These are phyloP conservation scores for Lycocerus yunnanus DNA, from an alignment of 2,888 invertebrate species.

Conservation along the genomic window DNA sequence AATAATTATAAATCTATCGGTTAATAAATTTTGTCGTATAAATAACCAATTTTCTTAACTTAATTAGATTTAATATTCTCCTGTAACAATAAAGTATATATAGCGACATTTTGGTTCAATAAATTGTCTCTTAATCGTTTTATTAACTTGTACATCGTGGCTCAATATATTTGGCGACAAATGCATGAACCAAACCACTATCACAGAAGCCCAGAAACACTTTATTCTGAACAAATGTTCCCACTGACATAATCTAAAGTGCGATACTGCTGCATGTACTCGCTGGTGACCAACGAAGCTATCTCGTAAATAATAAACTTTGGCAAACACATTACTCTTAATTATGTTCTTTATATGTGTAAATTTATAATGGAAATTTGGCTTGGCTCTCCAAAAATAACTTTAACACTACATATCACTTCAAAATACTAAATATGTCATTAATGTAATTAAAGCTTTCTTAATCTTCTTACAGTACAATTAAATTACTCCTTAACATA, in stretches of 20 bases:
- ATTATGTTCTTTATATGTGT: slow-evolving; percentile 39
- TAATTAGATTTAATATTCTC: not conserved
- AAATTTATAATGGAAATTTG: slow-evolving; percentile 40
- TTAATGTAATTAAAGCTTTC: slow-evolving; percentile 6
- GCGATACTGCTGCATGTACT: slow-evolving; percentile 37
- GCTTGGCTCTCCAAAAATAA: slow-evolving; percentile 10
- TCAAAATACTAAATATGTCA: slow-evolving; percentile 6
- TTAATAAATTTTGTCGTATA: not conserved
- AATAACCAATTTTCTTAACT: not conserved
- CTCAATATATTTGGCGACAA: slow-evolving; percentile 35
- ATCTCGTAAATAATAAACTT: slow-evolving; percentile 48
- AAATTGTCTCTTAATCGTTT: slow-evolving; percentile 26
- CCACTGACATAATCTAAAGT: slow-evolving; percentile 46
- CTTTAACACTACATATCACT: not conserved
- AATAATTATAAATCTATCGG: not conserved
- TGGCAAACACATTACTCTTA: slow-evolving; percentile 45
- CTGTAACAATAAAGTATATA: not conserved
- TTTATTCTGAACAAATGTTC: slow-evolving; percentile 46
- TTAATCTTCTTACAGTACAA: slow-evolving; percentile 28
- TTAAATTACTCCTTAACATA: slow-evolving; percentile 43
- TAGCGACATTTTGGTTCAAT: slow-evolving; percentile 7
- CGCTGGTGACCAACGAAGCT: slow-evolving; percentile 31
- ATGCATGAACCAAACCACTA: slow-evolving; percentile 40
- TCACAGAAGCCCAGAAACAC: slow-evolving; percentile 41
- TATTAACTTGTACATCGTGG: slow-evolving; percentile 23